A percentile compares a stretch with the other conserved stretches of the same genome.
These are phyloP conservation scores for Teleiodes luculella DNA, from an alignment of 2,888 invertebrate genomes.

Conservation along the genomic window DNA sequence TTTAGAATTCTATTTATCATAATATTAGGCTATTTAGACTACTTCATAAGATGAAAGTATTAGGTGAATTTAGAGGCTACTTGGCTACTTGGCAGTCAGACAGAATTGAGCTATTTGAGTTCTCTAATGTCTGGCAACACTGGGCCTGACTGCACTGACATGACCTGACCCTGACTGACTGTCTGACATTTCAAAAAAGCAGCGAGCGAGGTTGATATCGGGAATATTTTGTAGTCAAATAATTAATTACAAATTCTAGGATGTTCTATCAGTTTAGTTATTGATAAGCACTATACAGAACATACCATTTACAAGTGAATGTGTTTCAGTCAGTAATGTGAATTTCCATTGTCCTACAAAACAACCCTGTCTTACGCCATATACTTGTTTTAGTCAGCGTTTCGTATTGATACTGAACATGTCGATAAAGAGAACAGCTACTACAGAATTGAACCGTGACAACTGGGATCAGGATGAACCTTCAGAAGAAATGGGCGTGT, in stretches of 20 bases:
- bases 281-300: neutral
- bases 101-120: too few species aligned
- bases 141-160: too few species aligned
- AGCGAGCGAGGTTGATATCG: neutral
- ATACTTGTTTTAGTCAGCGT: neutral
- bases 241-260: too few species aligned
- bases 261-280: neutral
- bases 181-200: neutral
- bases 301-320: neutral
- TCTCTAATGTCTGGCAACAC: too few species aligned
- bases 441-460: constrained; percentile 87
- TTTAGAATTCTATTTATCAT: too few species aligned
- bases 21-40: too few species aligned
- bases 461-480: constrained; percentile 92
- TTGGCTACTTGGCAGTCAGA: too few species aligned
- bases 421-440: constrained; percentile 86
- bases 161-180: too few species aligned
- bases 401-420: constrained; percentile 51
- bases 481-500: constrained; percentile 84
- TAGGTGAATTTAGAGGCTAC: too few species aligned
- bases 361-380: neutral
- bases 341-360: neutral
- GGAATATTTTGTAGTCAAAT: too few species aligned
- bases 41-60: too few species aligned
- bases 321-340: neutral